Evolutionary conservation across 2,113 vertebrate species (phyloP), one percentile per base, ranked within the genome.

Genomic region (Caranx ignobilis): DNA sequence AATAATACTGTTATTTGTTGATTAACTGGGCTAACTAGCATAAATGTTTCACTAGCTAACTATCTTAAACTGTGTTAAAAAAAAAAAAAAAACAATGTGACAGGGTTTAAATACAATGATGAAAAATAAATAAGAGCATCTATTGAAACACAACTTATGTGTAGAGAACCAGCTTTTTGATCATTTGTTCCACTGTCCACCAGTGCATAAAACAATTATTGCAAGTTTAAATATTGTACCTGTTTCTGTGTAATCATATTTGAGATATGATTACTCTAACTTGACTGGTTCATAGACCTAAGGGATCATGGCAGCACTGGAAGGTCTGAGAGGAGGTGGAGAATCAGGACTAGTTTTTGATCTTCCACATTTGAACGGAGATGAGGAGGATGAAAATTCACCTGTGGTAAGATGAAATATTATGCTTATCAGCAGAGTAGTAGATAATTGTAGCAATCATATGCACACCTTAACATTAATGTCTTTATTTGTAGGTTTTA

Each of bases 401-500:
- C 21, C 66, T 59, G 78, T 76, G 72, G 94, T 95, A 79, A 71
- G 31, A 1, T 43, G 48, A 70, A 5, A 60, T 10, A 1, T 65
- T 34, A 43, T 37, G 32, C n/a, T 35, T 16, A 11, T n/a, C 3
- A 16, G 5, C 3, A 45, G 4, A 45, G 32, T 1, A 11, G 6
- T 21, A 1, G 2, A 43, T 13, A 11, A 11, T 6, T 31, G 10
- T n/a, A 61, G 4, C 34, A 50, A 3, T 59, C 1, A 73, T 34
- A 41, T 35, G 0, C 43, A 50, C 7, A 19, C 15, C 35, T 2
- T 0, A 34, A 9, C 31, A 0, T 70, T 32, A 55, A 6, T 34
- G 2, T 69, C 13, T 68, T 62, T 35, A 15, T 75, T 77, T 48
- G 2, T 19, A 98, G 95, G 93, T 95, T 71, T 95, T 97, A 63